phyloP scores from a whole-genome alignment of 2,113 vertebrate species.

The Onychorhynchus coronatus region DNA sequence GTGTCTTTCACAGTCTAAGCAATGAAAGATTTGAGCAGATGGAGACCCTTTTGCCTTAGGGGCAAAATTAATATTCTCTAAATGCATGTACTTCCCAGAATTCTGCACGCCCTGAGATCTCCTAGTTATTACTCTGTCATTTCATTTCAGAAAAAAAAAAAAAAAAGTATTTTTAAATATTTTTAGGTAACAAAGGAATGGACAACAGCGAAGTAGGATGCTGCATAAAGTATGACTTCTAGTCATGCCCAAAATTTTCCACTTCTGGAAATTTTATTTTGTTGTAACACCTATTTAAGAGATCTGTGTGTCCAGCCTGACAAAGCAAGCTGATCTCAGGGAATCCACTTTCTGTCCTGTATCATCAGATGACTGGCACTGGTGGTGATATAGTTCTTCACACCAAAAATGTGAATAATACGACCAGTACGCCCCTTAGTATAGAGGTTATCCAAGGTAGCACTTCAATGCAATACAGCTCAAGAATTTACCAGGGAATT shows the following conservation, averaged over 20 bases:
- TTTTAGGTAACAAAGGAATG: not conserved
- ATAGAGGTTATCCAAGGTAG: not conserved
- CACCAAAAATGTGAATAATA: not conserved
- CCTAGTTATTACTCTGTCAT: not conserved
- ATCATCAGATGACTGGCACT: not conserved
- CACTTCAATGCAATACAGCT: not conserved
- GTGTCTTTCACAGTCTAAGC: not conserved
- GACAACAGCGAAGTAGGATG: not conserved
- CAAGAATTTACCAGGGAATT: not conserved
- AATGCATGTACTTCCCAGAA: not conserved
- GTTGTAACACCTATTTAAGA: not conserved
- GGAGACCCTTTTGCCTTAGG: not conserved
- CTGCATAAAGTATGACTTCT: not conserved
- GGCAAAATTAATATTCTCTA: conserved; percentile 13
- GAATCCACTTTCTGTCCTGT: not conserved
- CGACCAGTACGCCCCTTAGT: not conserved
- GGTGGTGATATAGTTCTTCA: not conserved
- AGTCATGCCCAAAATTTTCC: not conserved
- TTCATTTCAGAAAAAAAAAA: not conserved
- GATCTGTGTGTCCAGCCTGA: not conserved
- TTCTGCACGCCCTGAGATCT: not conserved
- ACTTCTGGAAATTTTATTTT: not conserved
- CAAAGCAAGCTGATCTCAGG: not conserved
- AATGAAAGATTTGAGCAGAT: conserved; percentile 1
- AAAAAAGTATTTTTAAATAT: not conserved